Base-by-base conservation (phyloP, 2,888 invertebrate species). In the Drosophila siamana region DNA sequence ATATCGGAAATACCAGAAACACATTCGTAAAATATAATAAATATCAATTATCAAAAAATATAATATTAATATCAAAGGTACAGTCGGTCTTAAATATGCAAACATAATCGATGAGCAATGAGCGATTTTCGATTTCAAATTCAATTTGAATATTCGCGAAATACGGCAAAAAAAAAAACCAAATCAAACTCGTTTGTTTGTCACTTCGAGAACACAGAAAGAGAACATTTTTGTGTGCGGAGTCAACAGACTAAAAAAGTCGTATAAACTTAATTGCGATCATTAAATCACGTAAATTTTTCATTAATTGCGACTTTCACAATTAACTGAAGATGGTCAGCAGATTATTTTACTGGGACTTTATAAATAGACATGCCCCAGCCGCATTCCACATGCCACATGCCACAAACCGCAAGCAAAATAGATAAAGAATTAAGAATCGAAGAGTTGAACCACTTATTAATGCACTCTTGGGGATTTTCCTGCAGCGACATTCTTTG, bases 1-100 rank as follows among this genome's bases (percentile, higher is more conserved):
- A 50, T 44, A 67, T 66, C 52, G 69, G 57, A 73, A 78, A 78
- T 67, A 50, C 68, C 68, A 56, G 36, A 38, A 62, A 62, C 54
- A 47, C n/a, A 46, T 36, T 30, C 11, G 22, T 15, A 52, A n/a
- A 16, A 19, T 44, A 24, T 22, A 65, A 62, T 61, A 60, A 73
- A 78, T 56, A 69, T 60, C 66, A 71, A 62, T 74, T 70, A 60
- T 61, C 56, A 56, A 40, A 52, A 59, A 52, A 52, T 28, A 52
- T 28, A 28, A 48, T 65, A 52, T 55, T 55, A 66, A 73, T 78
- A 66, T 61, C 63, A 62, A 78, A 67, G 54, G 59, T 71, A 26
- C 56, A 67, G 50, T 74, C 61, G 71, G 74, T 77, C 78, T 74
- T 74, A 72, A 69, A 73, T 19, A 75, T 52, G 19, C 28, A 48